Evolutionary conservation across 2,888 invertebrate genomes (phyloP).

Genomic region (Fissipunctia ypsillon): DNA sequence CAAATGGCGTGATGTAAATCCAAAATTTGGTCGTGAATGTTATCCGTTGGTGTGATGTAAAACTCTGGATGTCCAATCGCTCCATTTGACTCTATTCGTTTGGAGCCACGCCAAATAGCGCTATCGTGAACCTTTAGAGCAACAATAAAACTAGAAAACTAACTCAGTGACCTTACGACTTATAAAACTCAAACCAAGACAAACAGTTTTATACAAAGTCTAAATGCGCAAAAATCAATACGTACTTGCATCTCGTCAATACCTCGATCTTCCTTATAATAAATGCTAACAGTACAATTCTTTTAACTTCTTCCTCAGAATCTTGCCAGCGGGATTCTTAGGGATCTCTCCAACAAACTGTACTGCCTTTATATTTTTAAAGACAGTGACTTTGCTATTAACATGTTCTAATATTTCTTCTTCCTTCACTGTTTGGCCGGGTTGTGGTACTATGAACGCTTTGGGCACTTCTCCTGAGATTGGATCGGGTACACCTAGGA

Average conservation of each 20-base stretch:
- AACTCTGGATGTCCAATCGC: too few species aligned
- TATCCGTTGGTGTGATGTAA: too few species aligned
- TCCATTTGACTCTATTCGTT: too few species aligned
- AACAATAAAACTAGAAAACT: not conserved
- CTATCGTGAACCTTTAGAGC: too few species aligned
- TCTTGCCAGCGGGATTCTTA: conserved; percentile 94
- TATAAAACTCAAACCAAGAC: not conserved
- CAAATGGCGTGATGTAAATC: too few species aligned
- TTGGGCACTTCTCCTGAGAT: conserved; percentile 94
- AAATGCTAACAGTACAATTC: conserved; percentile 77
- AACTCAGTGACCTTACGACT: not conserved
- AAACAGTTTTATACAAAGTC: conserved; percentile 12
- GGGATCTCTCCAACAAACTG: conserved; percentile 93
- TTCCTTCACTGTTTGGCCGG: conserved; percentile 80
- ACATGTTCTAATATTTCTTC: conserved; percentile 92
- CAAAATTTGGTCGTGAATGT: too few species aligned
- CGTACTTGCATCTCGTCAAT: conserved; percentile 15
- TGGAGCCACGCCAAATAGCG: too few species aligned
- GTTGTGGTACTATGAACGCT: conserved; percentile 92
- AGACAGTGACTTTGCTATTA: conserved; percentile 92
- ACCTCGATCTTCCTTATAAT: not conserved
- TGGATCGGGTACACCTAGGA: conserved; percentile 94
- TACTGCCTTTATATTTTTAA: conserved; percentile 93
- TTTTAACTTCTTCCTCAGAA: conserved; percentile 92
- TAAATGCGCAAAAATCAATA: conserved; percentile 44